Evolutionary conservation across 2,797 vertebrate genomes (phyloP).

Genomic region (Cryptoblepharus egeriae): DNA sequence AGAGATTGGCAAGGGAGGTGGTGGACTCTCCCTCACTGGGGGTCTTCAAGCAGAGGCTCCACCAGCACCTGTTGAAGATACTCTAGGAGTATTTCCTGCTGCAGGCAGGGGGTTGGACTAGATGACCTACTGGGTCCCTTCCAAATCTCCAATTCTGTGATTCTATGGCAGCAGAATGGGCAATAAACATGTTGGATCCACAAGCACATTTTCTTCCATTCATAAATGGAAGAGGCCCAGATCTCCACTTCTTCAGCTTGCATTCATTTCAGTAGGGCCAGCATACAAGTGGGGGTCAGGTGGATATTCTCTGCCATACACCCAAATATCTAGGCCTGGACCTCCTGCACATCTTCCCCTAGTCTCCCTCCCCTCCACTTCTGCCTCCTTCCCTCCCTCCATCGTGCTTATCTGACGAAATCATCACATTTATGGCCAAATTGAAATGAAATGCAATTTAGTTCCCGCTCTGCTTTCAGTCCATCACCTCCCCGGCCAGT

Average conservation of each 20-base stretch:
- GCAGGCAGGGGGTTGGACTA: too few species aligned
- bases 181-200: background rate
- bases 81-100: too few species aligned
- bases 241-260: background rate
- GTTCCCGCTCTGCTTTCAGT: slow-evolving; percentile 72
- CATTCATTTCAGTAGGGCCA: background rate
- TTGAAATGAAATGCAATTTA: slow-evolving; percentile 81
- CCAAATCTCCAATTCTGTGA: too few species aligned
- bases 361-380: slow-evolving; percentile 7
- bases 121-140: too few species aligned
- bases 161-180: background rate
- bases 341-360: background rate
- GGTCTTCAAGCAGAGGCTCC: too few species aligned
- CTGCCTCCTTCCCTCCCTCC: background rate
- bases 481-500: slow-evolving; percentile 71
- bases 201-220: too few species aligned
- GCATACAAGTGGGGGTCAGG: background rate
- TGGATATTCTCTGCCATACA: background rate
- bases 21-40: too few species aligned
- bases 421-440: slow-evolving; percentile 76
- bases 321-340: background rate
- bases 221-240: too few species aligned
- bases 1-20: too few species aligned
- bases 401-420: slow-evolving; percentile 67
- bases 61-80: too few species aligned